Percentiles rank a stretch among this genome's conserved stretches.
phyloP scores from a whole-genome alignment of 2,113 vertebrate species.

The Pterocles burchelli region DNA sequence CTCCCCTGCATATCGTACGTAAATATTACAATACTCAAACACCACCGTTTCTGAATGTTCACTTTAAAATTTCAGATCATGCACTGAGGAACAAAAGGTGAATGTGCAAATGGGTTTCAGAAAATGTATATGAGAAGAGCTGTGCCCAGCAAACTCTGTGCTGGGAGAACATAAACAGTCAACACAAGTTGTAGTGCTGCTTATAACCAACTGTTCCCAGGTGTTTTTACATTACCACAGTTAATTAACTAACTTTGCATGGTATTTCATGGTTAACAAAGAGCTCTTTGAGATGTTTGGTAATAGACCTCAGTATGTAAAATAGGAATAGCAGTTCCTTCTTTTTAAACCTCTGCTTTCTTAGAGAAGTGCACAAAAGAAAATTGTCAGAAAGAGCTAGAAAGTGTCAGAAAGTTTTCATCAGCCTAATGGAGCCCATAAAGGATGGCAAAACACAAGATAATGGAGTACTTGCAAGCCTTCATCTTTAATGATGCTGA shows the following conservation, averaged over 20 bases:
- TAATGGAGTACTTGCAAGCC: background rate
- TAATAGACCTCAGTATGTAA: background rate
- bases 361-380: background rate
- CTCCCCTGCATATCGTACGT: background rate
- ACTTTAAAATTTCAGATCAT: background rate
- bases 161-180: background rate
- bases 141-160: background rate
- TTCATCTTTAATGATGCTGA: slow-evolving; percentile 11
- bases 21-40: background rate
- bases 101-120: background rate
- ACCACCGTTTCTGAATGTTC: background rate
- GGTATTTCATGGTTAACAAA: background rate
- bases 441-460: background rate
- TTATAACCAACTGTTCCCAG: background rate
- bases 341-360: background rate
- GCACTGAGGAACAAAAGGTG: background rate
- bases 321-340: background rate
- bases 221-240: background rate
- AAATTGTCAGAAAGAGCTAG: background rate
- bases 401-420: slow-evolving; percentile 6
- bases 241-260: background rate
- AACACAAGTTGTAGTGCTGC: background rate
- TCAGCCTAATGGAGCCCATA: background rate
- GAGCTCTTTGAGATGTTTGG: background rate
- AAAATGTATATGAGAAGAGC: background rate